Conservation (phyloP, 1,140 invertebrate genomes). For the Scaptomyza hsui region DNA sequence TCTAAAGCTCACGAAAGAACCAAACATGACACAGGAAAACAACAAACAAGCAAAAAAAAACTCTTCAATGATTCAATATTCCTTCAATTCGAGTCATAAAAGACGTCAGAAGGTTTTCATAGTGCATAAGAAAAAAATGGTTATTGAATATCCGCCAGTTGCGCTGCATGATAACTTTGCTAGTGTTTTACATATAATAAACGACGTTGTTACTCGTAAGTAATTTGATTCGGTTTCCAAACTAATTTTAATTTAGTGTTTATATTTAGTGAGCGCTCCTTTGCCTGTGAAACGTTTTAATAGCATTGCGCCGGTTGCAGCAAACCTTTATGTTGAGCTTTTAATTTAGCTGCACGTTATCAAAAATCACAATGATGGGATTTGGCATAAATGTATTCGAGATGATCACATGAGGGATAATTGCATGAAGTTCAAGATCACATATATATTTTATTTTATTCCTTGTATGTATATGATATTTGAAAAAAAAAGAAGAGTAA, state of each 20-base stretch:
- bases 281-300: too few species aligned
- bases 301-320: not conserved
- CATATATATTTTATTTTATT: constrained; percentile 23
- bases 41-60: too few species aligned
- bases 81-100: too few species aligned
- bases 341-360: not conserved
- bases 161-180: not conserved
- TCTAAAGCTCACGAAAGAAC: not conserved
- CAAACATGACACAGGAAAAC: too few species aligned
- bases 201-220: not conserved
- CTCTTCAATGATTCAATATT: too few species aligned
- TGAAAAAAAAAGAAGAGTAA: not conserved
- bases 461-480: constrained; percentile 12
- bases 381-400: constrained; percentile 14
- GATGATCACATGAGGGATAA: constrained; percentile 18
- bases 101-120: too few species aligned
- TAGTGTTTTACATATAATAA: not conserved
- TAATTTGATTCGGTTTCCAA: not conserved
- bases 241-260: not conserved
- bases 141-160: too few species aligned
- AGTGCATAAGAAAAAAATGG: too few species aligned
- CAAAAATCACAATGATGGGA: constrained; percentile 28
- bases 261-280: not conserved
- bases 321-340: not conserved
- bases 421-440: constrained; percentile 12